Evolutionary conservation across 2,797 vertebrate genomes (phyloP).

Genomic region (Syngnathus acus): DNA sequence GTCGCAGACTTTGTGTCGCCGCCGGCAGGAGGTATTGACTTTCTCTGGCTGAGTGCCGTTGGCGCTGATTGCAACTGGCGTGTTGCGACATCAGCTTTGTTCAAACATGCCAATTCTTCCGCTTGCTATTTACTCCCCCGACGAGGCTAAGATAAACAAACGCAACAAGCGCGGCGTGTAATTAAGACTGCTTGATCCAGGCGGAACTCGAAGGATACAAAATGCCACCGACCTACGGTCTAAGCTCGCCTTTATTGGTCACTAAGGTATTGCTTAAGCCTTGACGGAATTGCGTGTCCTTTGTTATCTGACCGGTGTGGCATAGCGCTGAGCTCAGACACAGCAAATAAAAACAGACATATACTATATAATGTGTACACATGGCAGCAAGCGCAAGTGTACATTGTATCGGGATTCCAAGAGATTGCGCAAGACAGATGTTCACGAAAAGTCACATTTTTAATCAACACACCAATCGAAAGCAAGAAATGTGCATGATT

Average conservation of each 20-base stretch:
- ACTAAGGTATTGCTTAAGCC: constrained; percentile 26
- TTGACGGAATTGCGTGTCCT: constrained; percentile 22
- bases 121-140: constrained; percentile 40
- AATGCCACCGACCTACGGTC: constrained; percentile 16
- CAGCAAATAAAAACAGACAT: constrained; percentile 14
- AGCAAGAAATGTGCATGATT: constrained; percentile 13
- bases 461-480: constrained; percentile 7
- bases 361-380: too few species aligned
- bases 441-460: constrained; percentile 9
- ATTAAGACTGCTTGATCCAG: constrained; percentile 54
- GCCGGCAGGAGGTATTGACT: constrained; percentile 58
- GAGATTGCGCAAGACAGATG: background rate
- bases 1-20: constrained; percentile 37
- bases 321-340: background rate
- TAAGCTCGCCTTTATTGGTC: constrained; percentile 23
- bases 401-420: background rate
- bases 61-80: constrained; percentile 58
- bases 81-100: constrained; percentile 35
- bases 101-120: constrained; percentile 47
- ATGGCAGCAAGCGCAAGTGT: background rate
- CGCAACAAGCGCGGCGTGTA: constrained; percentile 57
- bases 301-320: constrained; percentile 3
- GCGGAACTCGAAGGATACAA: constrained; percentile 30
- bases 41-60: constrained; percentile 47
- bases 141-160: constrained; percentile 47